Conservation (phyloP, 1,140 invertebrate species). For the Achatina immaculata region DNA sequence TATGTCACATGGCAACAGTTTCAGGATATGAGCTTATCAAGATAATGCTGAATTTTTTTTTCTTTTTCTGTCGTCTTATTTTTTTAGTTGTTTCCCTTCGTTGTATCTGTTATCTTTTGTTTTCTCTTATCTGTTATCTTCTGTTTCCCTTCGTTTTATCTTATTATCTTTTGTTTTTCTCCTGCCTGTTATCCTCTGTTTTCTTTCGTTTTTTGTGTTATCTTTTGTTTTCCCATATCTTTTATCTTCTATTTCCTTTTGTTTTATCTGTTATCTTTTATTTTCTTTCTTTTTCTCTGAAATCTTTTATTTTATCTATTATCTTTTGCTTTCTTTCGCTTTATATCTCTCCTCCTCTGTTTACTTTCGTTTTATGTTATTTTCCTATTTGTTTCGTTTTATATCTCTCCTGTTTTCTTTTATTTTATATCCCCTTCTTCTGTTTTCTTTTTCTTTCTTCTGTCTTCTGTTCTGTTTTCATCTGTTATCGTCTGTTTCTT, state of each 20-base stretch:
- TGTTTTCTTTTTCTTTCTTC: not conserved
- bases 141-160: too few species aligned
- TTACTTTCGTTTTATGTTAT: not conserved
- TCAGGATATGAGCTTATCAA: too few species aligned
- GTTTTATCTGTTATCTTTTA: not conserved
- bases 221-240: not conserved
- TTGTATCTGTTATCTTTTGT: too few species aligned
- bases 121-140: too few species aligned
- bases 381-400: too few species aligned
- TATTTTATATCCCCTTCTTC: not conserved
- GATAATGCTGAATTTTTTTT: too few species aligned
- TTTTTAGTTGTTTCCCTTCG: too few species aligned
- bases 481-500: not conserved
- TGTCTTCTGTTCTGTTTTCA: not conserved
- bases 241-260: not conserved
- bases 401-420: too few species aligned
- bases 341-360: not conserved
- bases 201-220: not conserved
- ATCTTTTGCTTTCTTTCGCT: not conserved
- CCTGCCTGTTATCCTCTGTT: too few species aligned
- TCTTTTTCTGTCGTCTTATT: too few species aligned
- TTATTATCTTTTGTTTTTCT: too few species aligned
- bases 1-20: too few species aligned
- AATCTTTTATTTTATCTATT: not conserved
- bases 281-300: not conserved